Evolutionary conservation across 2,113 vertebrate genomes (phyloP), one percentile per base, ranked within the genome.

Genomic region (Agelaius tricolor): DNA sequence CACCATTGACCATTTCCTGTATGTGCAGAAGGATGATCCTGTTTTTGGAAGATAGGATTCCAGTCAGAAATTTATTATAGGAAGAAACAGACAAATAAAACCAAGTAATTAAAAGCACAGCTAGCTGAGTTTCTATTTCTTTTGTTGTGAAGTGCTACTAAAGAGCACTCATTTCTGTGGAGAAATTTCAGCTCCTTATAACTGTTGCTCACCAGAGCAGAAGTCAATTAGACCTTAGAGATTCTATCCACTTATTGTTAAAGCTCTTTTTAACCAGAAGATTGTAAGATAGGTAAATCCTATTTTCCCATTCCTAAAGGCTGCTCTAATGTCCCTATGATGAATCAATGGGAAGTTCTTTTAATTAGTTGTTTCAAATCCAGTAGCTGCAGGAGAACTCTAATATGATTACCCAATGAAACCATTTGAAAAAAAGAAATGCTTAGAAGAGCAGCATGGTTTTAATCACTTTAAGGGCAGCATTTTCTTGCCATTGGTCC

Each of bases 391-490:
- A 91, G 92, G 79, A 92, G 68, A 86, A 49, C 57, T 95, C 65
- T 87, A 71, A 90, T 84, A 88, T 83, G 31, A 79, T 84, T 90
- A 91, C 63, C 87, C 80, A 84, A 28, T 54, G 76, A 96, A 96
- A 80, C 33, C 7, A 84, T 75, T 83, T 79, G 43, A 33, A 82
- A 91, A 91, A 52, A 77, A 65, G 35, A 65, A 87, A 65, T 8
- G 30, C 31, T 84, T 57, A 61, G 68, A 80, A 90, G 49, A 77
- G 2, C 68, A 93, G 83, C 63, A 67, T 27, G 39, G 68, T 78
- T 92, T 97, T 88, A 92, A 92, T 91, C 87, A 77, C 65, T 86
- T 84, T 78, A 94, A 90, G 55, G 72, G 72, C 57, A 94, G 65
- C 37, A 52, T 92, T 94, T 94, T 78, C 85, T 78, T 88, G 61